Evolutionary conservation across 2,888 invertebrate genomes (phyloP).

Genomic region (Cheilosia vulpina): DNA sequence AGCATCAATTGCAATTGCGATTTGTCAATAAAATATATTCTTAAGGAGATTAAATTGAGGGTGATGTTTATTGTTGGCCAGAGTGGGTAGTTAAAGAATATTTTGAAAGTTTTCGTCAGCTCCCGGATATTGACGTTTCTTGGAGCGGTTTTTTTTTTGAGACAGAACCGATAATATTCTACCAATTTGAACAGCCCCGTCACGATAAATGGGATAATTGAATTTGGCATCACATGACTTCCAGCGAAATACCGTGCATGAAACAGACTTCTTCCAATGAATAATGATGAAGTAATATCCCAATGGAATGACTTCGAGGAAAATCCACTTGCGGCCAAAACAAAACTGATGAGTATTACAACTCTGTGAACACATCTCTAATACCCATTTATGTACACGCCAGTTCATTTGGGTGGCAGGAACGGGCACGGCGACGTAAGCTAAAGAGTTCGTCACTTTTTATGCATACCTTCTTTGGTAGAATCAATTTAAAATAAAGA

Average conservation of each 20-base stretch:
- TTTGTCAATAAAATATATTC: constrained; percentile 6
- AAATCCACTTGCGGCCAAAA: background rate
- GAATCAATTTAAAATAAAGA: constrained; percentile 13
- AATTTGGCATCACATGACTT: too few species aligned
- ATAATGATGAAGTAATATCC: background rate
- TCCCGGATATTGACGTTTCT: constrained; percentile 19
- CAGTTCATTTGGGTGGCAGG: background rate
- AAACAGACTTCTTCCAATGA: background rate
- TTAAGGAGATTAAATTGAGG: constrained; percentile 22
- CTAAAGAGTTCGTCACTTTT: constrained; percentile 11
- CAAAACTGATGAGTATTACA: background rate
- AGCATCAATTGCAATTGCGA: constrained; percentile 15
- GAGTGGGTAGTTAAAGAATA: constrained; percentile 9
- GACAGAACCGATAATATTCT: background rate
- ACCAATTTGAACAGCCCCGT: background rate
- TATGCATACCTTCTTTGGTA: background rate
- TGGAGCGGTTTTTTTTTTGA: background rate
- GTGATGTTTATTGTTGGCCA: constrained; percentile 26
- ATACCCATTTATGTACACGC: background rate
- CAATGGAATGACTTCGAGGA: background rate
- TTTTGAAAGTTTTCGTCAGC: constrained; percentile 18
- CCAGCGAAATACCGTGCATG: background rate
- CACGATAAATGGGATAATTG: too few species aligned
- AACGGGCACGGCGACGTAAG: background rate
- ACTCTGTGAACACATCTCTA: background rate